These are phyloP conservation scores for Menidia beryllina DNA, from an alignment of 2,113 vertebrate species.

Conservation along the genomic window DNA sequence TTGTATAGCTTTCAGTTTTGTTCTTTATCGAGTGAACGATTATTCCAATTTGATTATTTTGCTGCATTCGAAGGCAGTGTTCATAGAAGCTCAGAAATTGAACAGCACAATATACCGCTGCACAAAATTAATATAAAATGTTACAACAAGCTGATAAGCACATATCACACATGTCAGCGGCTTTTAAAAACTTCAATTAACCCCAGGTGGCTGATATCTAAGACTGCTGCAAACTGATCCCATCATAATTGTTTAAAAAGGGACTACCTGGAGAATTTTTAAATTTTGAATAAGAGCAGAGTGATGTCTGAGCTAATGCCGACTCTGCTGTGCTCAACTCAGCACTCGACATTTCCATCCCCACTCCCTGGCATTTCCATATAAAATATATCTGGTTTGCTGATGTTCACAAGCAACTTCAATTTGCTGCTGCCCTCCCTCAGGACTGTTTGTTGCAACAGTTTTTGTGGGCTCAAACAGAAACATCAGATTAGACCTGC, in stretches of 20 bases:
- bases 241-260: conserved; percentile 45
- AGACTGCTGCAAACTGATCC: conserved; percentile 19
- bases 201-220: conserved; percentile 29
- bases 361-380: conserved; percentile 54
- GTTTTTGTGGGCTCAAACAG: conserved; percentile 57
- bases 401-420: conserved; percentile 17
- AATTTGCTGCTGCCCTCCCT: conserved; percentile 6
- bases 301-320: conserved; percentile 1
- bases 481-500: conserved; percentile 62
- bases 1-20: neutral
- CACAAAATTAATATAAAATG: conserved; percentile 39
- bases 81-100: conserved; percentile 39
- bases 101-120: conserved; percentile 37
- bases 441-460: conserved; percentile 49
- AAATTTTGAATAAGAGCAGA: conserved; percentile 13
- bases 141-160: conserved; percentile 40
- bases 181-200: conserved; percentile 32
- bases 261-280: conserved; percentile 22
- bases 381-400: conserved; percentile 46
- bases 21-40: conserved; percentile 9
- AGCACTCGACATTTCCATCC: conserved; percentile 18
- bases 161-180: conserved; percentile 17
- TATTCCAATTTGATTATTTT: conserved; percentile 1
- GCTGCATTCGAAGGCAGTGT: neutral
- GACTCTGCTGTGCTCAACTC: conserved; percentile 6